Evolutionary conservation across 2,113 vertebrate species (phyloP).

Genomic region (Rhagologus leucostigma): DNA sequence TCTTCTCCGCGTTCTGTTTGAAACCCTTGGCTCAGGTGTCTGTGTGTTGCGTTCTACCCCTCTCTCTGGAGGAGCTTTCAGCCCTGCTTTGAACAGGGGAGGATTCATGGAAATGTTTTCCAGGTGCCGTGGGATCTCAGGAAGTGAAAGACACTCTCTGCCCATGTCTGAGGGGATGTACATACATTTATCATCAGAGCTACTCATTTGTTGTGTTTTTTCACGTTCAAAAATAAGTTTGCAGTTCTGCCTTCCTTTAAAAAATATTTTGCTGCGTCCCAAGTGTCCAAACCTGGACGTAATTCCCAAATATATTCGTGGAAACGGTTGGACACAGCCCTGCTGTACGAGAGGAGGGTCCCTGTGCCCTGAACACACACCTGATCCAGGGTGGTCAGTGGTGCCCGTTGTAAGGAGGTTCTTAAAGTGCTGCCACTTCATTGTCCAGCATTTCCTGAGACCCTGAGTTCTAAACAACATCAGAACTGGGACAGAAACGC

Average conservation of each 20-base stretch:
- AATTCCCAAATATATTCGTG: neutral
- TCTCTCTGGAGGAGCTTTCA: neutral
- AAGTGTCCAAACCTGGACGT: neutral
- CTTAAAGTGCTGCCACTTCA: neutral
- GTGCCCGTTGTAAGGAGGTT: neutral
- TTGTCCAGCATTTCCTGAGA: neutral
- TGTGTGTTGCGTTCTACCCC: neutral
- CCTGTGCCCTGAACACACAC: too few species aligned
- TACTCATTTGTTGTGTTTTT: neutral
- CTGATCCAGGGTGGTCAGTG: neutral
- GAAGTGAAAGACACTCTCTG: neutral
- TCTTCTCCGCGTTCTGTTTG: neutral
- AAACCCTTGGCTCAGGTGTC: neutral
- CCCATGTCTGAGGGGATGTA: neutral
- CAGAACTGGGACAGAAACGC: accelerated
- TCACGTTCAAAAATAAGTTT: neutral
- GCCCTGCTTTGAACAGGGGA: neutral
- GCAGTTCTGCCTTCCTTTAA: neutral
- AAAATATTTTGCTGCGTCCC: accelerated
- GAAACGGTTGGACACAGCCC: accelerated
- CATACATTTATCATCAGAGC: neutral
- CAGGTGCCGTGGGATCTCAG: neutral
- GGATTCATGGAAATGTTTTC: neutral
- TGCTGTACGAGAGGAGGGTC: neutral
- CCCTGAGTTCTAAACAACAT: neutral